Evolutionary conservation across 2,113 vertebrate genomes (phyloP).

Genomic region (Ivindomyrus marchei): DNA sequence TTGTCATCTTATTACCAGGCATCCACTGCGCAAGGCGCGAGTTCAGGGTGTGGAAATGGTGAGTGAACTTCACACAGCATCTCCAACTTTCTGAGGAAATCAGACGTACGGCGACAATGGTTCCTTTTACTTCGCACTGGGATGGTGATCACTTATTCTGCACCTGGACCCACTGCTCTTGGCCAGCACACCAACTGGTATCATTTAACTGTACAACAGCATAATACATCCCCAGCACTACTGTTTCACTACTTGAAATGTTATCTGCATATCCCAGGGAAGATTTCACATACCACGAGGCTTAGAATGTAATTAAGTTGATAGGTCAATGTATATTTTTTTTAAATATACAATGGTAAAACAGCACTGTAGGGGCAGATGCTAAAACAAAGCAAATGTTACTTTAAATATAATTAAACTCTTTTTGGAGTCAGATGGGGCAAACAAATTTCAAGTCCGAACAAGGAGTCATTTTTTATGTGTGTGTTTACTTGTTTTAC

Average conservation of each 20-base stretch:
- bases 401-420: neutral
- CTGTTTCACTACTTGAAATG: neutral
- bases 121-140: slow-evolving; percentile 67
- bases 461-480: neutral
- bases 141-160: slow-evolving; percentile 60
- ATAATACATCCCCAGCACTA: neutral
- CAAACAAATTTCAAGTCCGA: neutral
- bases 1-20: slow-evolving; percentile 83
- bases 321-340: neutral
- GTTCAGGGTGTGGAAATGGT: slow-evolving; percentile 74
- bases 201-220: neutral
- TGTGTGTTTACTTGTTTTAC: neutral
- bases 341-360: neutral
- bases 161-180: neutral
- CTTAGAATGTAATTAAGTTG: neutral
- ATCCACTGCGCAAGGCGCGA: slow-evolving; percentile 72
- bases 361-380: neutral
- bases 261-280: neutral
- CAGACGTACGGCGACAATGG: slow-evolving; percentile 65
- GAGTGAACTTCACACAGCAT: slow-evolving; percentile 76
- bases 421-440: too few species aligned
- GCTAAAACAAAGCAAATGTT: neutral
- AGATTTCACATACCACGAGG: neutral
- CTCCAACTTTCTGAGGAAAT: slow-evolving; percentile 72
- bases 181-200: neutral